Percentiles rank a stretch among this genome's conserved stretches.
Evolutionary conservation across 2,888 invertebrate genomes (phyloP).

Genomic region (Tyria jacobaeae): DNA sequence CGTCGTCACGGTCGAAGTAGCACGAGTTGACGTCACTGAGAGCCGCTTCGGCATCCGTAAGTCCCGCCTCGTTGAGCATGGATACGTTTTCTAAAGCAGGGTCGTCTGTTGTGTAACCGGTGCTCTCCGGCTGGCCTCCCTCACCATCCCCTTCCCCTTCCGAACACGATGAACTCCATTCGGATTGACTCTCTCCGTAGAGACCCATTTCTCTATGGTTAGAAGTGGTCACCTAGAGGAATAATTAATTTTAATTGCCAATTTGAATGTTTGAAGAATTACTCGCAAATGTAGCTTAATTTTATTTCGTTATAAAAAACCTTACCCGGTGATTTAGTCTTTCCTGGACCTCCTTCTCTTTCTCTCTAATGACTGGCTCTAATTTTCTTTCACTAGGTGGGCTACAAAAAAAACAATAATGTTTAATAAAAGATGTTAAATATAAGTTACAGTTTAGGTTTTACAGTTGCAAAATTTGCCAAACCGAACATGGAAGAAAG

Average conservation of each 20-base stretch:
- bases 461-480: no score
- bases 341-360: constrained; percentile 73
- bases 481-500: no score
- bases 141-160: constrained; percentile 84
- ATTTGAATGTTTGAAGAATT: background rate
- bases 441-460: no score
- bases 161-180: constrained; percentile 90
- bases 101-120: constrained; percentile 95
- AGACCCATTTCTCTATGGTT: constrained; percentile 78
- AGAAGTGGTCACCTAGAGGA: constrained; percentile 69
- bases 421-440: no score
- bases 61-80: constrained; percentile 93
- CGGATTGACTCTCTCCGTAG: constrained; percentile 91
- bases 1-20: constrained; percentile 91
- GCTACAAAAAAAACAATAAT: constrained; percentile 50
- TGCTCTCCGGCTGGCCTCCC: constrained; percentile 88
- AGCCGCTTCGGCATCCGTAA: constrained; percentile 95
- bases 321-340: constrained; percentile 77
- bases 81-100: constrained; percentile 94
- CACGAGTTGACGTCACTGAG: constrained; percentile 95
- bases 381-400: constrained; percentile 67
- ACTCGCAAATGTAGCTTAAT: background rate
- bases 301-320: background rate
- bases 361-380: constrained; percentile 66
- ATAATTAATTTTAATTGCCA: background rate